phyloP scores from a whole-genome alignment of 2,888 invertebrate genomes.

The Lepidochitona cinerea region DNA sequence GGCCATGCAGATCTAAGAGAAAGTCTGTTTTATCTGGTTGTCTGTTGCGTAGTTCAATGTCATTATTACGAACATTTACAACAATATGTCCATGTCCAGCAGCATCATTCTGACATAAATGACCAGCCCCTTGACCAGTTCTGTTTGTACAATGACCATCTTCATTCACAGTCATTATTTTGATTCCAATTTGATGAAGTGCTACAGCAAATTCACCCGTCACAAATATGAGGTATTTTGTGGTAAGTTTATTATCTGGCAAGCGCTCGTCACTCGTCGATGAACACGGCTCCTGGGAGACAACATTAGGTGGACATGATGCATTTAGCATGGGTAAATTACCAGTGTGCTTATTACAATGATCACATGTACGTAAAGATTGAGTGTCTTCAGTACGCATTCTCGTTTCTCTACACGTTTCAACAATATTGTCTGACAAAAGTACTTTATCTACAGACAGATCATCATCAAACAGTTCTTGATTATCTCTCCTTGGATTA shows the following conservation, averaged over 20 bases:
- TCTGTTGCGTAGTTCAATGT: constrained; percentile 39
- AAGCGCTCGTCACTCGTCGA: neutral
- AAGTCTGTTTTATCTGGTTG: constrained; percentile 80
- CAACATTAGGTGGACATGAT: neutral
- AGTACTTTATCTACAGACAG: neutral
- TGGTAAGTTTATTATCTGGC: neutral
- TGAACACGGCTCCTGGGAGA: neutral
- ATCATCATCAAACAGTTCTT: neutral
- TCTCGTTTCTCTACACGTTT: no score
- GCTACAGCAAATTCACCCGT: constrained; percentile 57
- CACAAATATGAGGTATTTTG: constrained; percentile 44
- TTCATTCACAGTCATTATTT: constrained; percentile 33
- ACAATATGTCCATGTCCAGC: constrained; percentile 45
- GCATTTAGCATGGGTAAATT: neutral
- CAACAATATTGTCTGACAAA: neutral
- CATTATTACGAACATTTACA: constrained; percentile 52
- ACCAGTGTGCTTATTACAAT: neutral
- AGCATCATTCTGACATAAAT: constrained; percentile 18
- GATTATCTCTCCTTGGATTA: neutral
- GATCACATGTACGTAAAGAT: neutral
- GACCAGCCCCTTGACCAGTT: constrained; percentile 18
- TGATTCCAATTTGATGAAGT: constrained; percentile 52
- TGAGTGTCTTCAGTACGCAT: neutral
- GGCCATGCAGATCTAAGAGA: constrained; percentile 85
- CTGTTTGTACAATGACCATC: constrained; percentile 17